These are phyloP conservation scores for Brevimyrus niger DNA, from an alignment of 2,113 vertebrate genomes.

Conservation along the genomic window DNA sequence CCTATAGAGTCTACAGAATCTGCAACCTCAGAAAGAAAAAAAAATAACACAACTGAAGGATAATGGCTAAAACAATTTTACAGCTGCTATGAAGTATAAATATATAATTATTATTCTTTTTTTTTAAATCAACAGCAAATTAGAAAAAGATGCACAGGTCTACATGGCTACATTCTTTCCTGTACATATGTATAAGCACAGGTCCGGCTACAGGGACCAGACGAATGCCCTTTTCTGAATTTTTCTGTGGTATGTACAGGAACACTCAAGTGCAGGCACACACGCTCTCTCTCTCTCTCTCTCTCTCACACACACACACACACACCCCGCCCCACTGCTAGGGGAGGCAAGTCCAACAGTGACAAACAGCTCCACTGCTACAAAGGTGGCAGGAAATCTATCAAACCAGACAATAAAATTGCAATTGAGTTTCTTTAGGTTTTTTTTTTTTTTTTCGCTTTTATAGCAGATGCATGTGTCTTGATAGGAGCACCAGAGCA, in stretches of 20 bases:
- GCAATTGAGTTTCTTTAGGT: conserved; percentile 99
- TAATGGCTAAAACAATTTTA: neutral
- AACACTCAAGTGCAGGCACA: neutral
- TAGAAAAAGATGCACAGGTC: neutral
- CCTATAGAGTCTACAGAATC: neutral
- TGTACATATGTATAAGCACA: neutral
- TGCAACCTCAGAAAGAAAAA: neutral
- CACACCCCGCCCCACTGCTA: conserved; percentile 60
- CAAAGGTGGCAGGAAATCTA: conserved; percentile 99
- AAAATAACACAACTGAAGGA: neutral
- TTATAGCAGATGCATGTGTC: conserved; percentile 89
- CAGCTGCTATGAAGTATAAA: neutral
- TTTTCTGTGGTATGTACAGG: neutral
- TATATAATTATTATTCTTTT: neutral
- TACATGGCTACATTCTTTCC: neutral
- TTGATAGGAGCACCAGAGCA: conserved; percentile 72
- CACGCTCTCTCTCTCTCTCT: neutral
- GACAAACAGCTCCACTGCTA: conserved; percentile 96
- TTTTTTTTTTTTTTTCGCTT: conserved; percentile 61
- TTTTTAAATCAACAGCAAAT: neutral
- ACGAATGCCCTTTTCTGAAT: neutral
- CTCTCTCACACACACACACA: conserved; percentile 24
- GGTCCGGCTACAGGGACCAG: neutral
- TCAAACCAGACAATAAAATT: conserved; percentile 99
- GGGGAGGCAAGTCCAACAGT: conserved; percentile 81